These are phyloP conservation scores for Andrena bicolor DNA, from an alignment of 2,888 invertebrate species.

Conservation along the genomic window DNA sequence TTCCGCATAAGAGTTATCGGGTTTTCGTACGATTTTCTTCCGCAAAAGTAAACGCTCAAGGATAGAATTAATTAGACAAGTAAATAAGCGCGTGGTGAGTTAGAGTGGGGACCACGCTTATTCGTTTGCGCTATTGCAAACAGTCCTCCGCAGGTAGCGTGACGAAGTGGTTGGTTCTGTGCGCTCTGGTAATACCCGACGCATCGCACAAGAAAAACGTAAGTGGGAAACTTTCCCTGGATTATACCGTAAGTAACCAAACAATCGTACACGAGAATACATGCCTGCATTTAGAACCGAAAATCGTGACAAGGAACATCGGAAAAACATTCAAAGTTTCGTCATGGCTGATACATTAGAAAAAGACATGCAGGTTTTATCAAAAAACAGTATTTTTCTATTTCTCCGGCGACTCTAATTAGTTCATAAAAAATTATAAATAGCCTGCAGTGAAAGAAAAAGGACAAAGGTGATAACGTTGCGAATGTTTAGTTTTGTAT, in stretches of 20 bases:
- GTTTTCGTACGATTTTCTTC: background rate
- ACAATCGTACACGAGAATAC: no score
- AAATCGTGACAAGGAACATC: no score
- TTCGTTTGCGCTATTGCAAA: background rate
- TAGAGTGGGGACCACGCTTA: background rate
- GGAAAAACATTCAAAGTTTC: no score
- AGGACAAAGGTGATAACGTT: background rate
- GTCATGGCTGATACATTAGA: no score
- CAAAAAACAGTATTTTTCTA: no score
- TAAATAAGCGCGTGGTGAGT: conserved; percentile 13
- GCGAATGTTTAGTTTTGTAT: background rate
- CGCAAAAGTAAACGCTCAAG: background rate
- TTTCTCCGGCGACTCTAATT: background rate
- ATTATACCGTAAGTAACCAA: no score
- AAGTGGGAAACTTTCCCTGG: conserved; percentile 6
- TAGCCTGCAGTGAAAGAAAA: background rate
- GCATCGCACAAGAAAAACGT: background rate
- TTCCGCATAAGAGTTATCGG: no score
- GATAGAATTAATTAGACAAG: conserved; percentile 33
- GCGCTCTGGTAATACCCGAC: background rate
- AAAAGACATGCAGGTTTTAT: no score
- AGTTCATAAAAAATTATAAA: background rate
- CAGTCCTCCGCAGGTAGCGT: conserved; percentile 17
- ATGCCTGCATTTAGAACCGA: no score
- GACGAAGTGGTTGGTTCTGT: background rate